Percentiles rank a stretch among this genome's conserved stretches.
phyloP scores from a whole-genome alignment of 1,140 invertebrate genomes.

The Eumaeus atala region DNA sequence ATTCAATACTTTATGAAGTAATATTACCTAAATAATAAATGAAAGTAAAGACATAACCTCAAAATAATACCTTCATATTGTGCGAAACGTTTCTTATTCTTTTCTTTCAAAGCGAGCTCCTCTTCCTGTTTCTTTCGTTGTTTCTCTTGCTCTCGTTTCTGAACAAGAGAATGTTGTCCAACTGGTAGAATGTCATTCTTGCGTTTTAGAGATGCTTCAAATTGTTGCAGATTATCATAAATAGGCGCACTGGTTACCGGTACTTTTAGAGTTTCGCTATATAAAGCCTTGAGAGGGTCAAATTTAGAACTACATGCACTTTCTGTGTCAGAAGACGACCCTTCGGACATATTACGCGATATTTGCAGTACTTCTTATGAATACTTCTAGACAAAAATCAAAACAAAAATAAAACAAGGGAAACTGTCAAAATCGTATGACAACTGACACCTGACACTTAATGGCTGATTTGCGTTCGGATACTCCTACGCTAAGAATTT shows the following conservation, averaged over 20 bases:
- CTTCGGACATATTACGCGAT: conserved; percentile 34
- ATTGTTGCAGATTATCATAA: conserved; percentile 79
- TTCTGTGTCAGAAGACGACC: conserved; percentile 75
- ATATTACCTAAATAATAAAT: neutral
- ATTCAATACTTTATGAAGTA: neutral
- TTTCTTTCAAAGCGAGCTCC: conserved; percentile 43
- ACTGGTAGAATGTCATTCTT: conserved; percentile 38
- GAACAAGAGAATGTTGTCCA: conserved; percentile 35
- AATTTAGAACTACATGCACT: conserved; percentile 79
- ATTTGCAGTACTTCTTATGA: neutral
- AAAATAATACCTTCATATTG: conserved; percentile 49
- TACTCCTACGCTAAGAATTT: too few relatives aligned
- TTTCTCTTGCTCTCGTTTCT: conserved; percentile 49
- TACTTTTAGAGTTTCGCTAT: conserved; percentile 72
- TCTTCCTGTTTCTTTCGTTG: conserved; percentile 34
- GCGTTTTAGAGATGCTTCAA: conserved; percentile 55
- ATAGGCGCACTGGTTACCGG: conserved; percentile 73
- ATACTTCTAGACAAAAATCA: too few relatives aligned
- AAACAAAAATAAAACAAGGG: conserved; percentile 15
- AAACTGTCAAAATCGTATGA: conserved; percentile 19
- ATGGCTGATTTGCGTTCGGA: neutral
- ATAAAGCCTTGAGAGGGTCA: conserved; percentile 80
- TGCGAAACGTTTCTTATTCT: conserved; percentile 54
- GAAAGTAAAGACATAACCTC: conserved; percentile 46
- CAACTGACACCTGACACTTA: conserved; percentile 13